Percentiles rank a stretch among this genome's conserved stretches.
These are phyloP conservation scores for Trinorchestia longiramus DNA, from an alignment of 1,140 invertebrate genomes.

Conservation along the genomic window DNA sequence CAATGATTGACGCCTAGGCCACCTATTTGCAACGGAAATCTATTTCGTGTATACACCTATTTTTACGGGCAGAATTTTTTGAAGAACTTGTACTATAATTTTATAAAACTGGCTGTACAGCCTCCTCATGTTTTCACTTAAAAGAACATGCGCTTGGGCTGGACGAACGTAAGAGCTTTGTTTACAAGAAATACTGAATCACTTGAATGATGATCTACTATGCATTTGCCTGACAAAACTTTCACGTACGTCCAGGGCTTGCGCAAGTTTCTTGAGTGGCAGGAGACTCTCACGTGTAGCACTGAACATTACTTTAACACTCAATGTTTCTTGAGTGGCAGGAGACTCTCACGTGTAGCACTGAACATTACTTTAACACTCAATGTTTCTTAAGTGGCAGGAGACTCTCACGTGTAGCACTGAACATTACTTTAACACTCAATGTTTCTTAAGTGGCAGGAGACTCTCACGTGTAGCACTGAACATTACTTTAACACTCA, in stretches of 20 bases:
- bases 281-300: too few relatives aligned
- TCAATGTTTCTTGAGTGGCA: too few relatives aligned
- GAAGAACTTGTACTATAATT: background rate
- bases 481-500: background rate
- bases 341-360: too few relatives aligned
- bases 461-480: too few relatives aligned
- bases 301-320: background rate
- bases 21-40: slow-evolving; percentile 12
- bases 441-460: too few relatives aligned
- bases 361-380: background rate
- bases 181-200: too few relatives aligned
- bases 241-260: background rate
- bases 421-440: background rate
- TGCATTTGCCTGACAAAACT: background rate
- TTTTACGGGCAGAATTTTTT: background rate
- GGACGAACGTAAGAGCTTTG: background rate
- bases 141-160: background rate
- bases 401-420: too few relatives aligned
- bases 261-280: background rate
- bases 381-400: too few relatives aligned
- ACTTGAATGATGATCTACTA: background rate
- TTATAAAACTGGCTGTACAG: background rate
- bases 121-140: background rate
- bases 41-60: background rate
- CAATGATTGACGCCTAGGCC: background rate